Percentiles rank a stretch among this genome's conserved stretches.
Evolutionary conservation across 2,797 vertebrate species (phyloP).

Genomic region (Caiman crocodilus): DNA sequence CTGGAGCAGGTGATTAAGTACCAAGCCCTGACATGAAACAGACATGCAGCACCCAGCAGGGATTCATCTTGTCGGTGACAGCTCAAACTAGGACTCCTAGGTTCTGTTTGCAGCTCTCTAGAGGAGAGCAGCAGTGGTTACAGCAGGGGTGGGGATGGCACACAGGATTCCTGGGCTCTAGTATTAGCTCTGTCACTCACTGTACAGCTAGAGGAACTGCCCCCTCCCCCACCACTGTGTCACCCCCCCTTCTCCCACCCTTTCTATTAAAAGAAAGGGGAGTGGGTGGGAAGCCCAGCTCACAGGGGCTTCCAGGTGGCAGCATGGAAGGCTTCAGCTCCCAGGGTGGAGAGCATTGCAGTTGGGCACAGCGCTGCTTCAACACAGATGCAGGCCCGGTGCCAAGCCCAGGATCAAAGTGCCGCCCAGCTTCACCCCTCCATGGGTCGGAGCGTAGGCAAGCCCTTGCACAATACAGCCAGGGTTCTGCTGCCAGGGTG

Average conservation of each 20-base stretch:
- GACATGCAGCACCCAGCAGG: too few relatives aligned
- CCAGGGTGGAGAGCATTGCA: not conserved
- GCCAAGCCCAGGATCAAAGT: constrained; percentile 40
- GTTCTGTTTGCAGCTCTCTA: not conserved
- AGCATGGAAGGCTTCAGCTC: not conserved
- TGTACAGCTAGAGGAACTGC: too few relatives aligned
- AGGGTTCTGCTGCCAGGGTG: not conserved
- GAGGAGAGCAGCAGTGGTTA: not conserved
- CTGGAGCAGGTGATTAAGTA: not conserved
- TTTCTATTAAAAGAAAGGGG: too few relatives aligned
- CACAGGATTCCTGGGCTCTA: not conserved
- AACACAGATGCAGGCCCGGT: constrained; percentile 43
- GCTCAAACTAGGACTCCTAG: not conserved
- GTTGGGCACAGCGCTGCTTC: not conserved
- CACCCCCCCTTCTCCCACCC: not conserved
- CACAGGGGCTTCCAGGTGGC: too few relatives aligned
- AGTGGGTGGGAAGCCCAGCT: too few relatives aligned
- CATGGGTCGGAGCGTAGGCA: not conserved
- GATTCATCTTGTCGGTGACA: too few relatives aligned
- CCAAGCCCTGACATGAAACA: too few relatives aligned
- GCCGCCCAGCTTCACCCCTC: not conserved
- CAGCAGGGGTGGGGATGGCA: not conserved
- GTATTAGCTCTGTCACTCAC: not conserved
- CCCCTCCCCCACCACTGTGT: not conserved
- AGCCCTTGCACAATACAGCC: not conserved